A percentile compares a stretch with the other conserved stretches of the same genome.
phyloP scores from a whole-genome alignment of 2,113 vertebrate species.

The Elachura formosa region DNA sequence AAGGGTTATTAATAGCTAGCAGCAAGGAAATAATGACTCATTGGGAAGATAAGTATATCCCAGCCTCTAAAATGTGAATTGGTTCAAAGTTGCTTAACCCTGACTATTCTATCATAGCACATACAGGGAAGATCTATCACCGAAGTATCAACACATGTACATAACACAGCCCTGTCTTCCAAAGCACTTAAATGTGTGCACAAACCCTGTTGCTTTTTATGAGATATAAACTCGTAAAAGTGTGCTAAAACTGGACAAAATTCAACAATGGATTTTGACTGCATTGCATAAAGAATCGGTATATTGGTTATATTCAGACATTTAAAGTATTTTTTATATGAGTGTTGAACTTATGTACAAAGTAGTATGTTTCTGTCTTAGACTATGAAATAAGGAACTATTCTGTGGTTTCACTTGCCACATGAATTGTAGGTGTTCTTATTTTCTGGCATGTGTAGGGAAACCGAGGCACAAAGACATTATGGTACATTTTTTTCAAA shows the following conservation, averaged over 20 bases:
- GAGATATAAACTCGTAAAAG: neutral
- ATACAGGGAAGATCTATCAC: neutral
- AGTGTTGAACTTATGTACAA: neutral
- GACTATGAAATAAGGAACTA: neutral
- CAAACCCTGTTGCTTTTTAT: neutral
- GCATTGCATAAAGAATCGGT: neutral
- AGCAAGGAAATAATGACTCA: constrained; percentile 48
- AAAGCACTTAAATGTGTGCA: neutral
- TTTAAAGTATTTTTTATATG: neutral
- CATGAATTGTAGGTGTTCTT: neutral
- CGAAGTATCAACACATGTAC: neutral
- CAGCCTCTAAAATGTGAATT: neutral
- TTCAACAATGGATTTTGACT: neutral
- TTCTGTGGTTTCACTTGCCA: neutral
- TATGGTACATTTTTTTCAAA: neutral
- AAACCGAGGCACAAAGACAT: neutral
- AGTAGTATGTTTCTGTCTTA: neutral
- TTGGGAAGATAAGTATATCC: constrained; percentile 30
- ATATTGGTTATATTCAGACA: neutral
- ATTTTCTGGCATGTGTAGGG: neutral
- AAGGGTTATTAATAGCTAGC: constrained; percentile 48
- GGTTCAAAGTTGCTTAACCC: constrained; percentile 31
- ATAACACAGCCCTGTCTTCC: neutral
- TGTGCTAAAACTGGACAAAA: neutral
- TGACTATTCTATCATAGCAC: neutral